Conservation (phyloP, 2,113 vertebrate species). For the Myotis davidii region DNA sequence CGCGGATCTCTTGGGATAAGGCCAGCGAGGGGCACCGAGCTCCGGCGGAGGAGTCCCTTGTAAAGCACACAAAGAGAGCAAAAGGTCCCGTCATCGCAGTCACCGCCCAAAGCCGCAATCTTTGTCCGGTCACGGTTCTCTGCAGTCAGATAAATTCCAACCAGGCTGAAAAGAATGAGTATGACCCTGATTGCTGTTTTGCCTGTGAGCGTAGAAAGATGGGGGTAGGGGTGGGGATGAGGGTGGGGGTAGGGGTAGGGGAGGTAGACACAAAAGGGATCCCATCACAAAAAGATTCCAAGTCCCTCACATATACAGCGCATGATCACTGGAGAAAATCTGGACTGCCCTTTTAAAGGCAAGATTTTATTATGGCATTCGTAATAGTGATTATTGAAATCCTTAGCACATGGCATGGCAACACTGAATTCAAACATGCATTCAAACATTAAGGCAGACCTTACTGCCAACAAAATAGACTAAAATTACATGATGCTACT, state of each 20-base stretch:
- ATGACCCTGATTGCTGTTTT: neutral
- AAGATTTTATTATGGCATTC: neutral
- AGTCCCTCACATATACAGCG: accelerated
- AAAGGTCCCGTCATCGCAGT: neutral
- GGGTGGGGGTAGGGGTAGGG: too few relatives aligned
- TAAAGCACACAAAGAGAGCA: constrained; percentile 47
- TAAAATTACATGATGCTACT: neutral
- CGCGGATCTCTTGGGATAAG: neutral
- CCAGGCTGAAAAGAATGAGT: neutral
- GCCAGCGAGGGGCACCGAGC: neutral
- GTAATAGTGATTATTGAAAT: constrained; percentile 33
- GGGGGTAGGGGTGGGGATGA: too few relatives aligned
- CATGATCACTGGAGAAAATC: constrained; percentile 13
- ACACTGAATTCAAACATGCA: neutral
- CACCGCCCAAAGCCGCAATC: neutral
- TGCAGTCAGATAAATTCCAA: constrained; percentile 26
- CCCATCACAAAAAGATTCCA: neutral
- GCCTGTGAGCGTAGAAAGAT: constrained; percentile 31
- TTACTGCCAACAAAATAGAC: neutral
- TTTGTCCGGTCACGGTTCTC: neutral
- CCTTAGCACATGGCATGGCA: neutral
- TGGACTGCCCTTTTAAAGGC: constrained; percentile 1
- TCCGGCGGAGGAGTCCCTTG: neutral
- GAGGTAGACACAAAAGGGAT: neutral
- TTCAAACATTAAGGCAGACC: neutral